Percentiles rank a stretch among this genome's conserved stretches.
Evolutionary conservation across 2,113 vertebrate genomes (phyloP).

Genomic region (Albula goreensis): DNA sequence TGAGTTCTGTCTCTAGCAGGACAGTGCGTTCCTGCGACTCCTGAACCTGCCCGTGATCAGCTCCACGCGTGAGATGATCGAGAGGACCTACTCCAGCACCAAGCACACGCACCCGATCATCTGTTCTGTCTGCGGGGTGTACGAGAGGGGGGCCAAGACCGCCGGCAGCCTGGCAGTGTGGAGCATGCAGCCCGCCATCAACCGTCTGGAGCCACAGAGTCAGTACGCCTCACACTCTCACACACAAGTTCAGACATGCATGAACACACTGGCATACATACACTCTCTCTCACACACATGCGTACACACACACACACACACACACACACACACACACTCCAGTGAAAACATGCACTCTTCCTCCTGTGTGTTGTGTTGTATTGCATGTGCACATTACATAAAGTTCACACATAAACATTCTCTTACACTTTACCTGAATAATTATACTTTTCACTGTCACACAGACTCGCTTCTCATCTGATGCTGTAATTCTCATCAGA

Average conservation of each 20-base stretch:
- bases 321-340: neutral
- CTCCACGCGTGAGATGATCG: constrained; percentile 63
- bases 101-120: constrained; percentile 73
- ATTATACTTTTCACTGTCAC: no score
- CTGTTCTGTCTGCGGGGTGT: constrained; percentile 66
- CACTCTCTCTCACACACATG: neutral
- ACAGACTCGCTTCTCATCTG: no score
- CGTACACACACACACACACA: neutral
- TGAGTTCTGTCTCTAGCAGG: constrained; percentile 41
- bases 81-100: constrained; percentile 68
- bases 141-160: constrained; percentile 66
- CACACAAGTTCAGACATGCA: neutral
- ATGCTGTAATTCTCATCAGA: no score
- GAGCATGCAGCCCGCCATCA: constrained; percentile 72
- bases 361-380: no score
- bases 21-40: constrained; percentile 70
- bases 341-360: neutral
- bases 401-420: neutral
- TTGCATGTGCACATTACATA: no score
- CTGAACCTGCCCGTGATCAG: constrained; percentile 72
- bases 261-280: neutral
- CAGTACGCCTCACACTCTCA: constrained; percentile 46
- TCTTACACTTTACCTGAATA: no score
- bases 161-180: constrained; percentile 65
- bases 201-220: constrained; percentile 74